Base-by-base conservation (phyloP, 37 sponge, comb jelly and placozoan genomes). In the Cliona cf. orientalis region DNA sequence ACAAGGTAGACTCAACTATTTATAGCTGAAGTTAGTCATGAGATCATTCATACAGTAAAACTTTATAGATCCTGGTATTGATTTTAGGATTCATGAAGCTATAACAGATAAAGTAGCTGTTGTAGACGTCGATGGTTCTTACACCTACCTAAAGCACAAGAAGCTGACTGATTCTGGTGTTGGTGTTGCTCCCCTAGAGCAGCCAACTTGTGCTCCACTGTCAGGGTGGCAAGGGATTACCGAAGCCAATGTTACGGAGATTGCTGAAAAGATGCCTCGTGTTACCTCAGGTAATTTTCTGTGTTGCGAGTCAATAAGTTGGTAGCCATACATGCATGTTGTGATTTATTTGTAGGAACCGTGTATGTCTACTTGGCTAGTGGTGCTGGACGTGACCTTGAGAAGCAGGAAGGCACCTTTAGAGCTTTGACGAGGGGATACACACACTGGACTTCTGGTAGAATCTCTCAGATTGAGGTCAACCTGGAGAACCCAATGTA, bases 81-180 rank as follows among this genome's bases (percentile, higher is more conserved):
- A 4, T 57, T 75, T 3, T 39, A 66, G 66, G 53, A 42, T 78
- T 19, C 66, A 65, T 5, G 28, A 63, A 63, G 65, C 78, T 32
- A 6, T n/a, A 11, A 3, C 17, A 31, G 60, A 58, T 5, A 44
- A 17, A 41, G 45, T 3, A 29, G 22, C 5, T 6, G 41, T 88
- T 44, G 78, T 88, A 21, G 78, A 82, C 40, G 83, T 81, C 28
- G 89, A 87, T 75, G 88, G 88, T 19, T 87, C 77, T 26, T 81
- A 87, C 59, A 59, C 75, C 6, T 74, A 80, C 65, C 46, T 39
- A 44, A 86, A 87, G 53, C 34, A 74, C 66, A 81, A 49, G 60
- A n/a, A 33, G 43, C 39, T 87, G 5, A 41, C 17, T 67, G 88
- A 80, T 5, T 26, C 76, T 74, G 88, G 88, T 22, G 37, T 36